phyloP scores from a whole-genome alignment of 2,888 invertebrate species.

The Tryphoninae sp. region DNA sequence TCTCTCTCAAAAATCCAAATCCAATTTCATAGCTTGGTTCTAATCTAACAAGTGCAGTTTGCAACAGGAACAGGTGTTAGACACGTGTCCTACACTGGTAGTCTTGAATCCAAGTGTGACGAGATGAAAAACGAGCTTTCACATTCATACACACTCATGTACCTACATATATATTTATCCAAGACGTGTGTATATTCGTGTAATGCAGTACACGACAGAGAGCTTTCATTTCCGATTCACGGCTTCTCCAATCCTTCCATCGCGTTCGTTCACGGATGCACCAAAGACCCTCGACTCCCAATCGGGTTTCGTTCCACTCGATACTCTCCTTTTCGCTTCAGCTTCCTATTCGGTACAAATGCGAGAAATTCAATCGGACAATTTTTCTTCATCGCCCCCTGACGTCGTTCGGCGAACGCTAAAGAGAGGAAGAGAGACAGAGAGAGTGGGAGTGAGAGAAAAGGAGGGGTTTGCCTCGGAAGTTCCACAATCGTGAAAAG shows the following conservation, averaged over 20 bases:
- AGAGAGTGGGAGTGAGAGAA: constrained; percentile 17
- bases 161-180: not conserved
- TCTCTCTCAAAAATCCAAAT: constrained; percentile 15
- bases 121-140: constrained; percentile 38
- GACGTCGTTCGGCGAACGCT: not conserved
- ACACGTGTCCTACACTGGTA: not conserved
- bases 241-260: constrained; percentile 32
- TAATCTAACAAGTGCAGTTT: too few relatives aligned
- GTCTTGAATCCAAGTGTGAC: not conserved
- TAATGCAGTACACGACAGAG: constrained; percentile 24
- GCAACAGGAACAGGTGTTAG: not conserved
- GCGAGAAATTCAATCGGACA: constrained; percentile 62
- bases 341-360: constrained; percentile 41
- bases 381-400: constrained; percentile 56
- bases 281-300: constrained; percentile 28
- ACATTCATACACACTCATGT: not conserved
- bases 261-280: constrained; percentile 15
- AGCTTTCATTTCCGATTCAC: constrained; percentile 56
- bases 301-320: constrained; percentile 29
- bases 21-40: constrained; percentile 7
- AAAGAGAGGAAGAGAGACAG: not conserved
- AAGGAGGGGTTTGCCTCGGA: constrained; percentile 27
- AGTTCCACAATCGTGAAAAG: constrained; percentile 28
- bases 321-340: constrained; percentile 26
- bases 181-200: not conserved